Evolutionary conservation across 2,797 vertebrate genomes (phyloP).

Genomic region (Argentina silus): DNA sequence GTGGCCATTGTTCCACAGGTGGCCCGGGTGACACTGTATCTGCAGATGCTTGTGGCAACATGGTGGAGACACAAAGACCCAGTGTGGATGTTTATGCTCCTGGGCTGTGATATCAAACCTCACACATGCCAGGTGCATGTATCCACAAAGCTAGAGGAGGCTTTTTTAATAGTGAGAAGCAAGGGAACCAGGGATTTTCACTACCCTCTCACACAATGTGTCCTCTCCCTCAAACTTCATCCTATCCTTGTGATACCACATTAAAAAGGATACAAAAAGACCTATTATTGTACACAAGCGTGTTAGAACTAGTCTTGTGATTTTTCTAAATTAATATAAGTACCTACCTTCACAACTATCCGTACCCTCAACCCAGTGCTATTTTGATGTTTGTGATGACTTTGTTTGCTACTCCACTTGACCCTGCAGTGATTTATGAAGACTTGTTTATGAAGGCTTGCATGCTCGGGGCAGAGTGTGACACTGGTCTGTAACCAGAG

Average conservation of each 20-base stretch:
- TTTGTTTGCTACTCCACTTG: slow-evolving; percentile 13
- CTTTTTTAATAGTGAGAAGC: background rate
- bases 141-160: slow-evolving; percentile 20
- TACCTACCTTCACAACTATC: background rate
- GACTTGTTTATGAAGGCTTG: background rate
- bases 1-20: slow-evolving; percentile 69
- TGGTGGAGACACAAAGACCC: slow-evolving; percentile 55
- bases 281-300: no score
- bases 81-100: slow-evolving; percentile 51
- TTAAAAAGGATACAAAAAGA: no score
- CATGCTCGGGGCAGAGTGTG: slow-evolving; percentile 5
- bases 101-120: slow-evolving; percentile 23
- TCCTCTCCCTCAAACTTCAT: no score
- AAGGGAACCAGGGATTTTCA: no score
- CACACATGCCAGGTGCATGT: slow-evolving; percentile 34
- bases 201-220: no score
- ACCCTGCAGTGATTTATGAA: slow-evolving; percentile 10
- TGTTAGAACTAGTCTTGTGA: no score
- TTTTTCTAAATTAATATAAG: no score
- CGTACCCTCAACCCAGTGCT: background rate
- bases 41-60: slow-evolving; percentile 57
- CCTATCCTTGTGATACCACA: no score
- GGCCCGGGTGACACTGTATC: slow-evolving; percentile 67
- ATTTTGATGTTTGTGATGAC: background rate
- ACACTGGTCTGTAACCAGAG: slow-evolving; percentile 36